Conservation (phyloP, 2,888 invertebrate species). For the Neria commutata region DNA sequence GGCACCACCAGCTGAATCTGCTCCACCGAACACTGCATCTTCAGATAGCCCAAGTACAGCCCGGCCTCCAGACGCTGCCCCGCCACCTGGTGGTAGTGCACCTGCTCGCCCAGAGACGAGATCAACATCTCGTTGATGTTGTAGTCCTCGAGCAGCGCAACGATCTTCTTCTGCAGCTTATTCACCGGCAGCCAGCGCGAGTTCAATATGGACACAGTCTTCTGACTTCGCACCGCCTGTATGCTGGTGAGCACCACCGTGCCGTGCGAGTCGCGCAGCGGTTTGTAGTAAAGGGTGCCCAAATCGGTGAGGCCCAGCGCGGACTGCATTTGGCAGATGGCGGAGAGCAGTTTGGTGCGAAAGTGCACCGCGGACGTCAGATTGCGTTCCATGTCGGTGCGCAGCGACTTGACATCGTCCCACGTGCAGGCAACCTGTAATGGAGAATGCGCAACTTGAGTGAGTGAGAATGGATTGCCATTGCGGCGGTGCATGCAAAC, state of each 20-base stretch:
- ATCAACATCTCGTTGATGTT: conserved; percentile 83
- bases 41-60: conserved; percentile 93
- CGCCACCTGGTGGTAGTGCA: conserved; percentile 72
- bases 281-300: conserved; percentile 92
- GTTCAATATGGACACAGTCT: conserved; percentile 86
- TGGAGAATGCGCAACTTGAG: conserved; percentile 7
- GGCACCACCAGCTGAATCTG: conserved; percentile 92
- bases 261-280: conserved; percentile 86
- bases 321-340: conserved; percentile 91
- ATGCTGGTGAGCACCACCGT: conserved; percentile 90
- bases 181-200: conserved; percentile 91
- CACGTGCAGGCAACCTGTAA: conserved; percentile 92
- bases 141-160: conserved; percentile 75
- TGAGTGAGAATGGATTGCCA: conserved; percentile 5
- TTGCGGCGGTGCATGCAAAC: neutral
- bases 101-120: conserved; percentile 84
- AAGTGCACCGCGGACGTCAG: conserved; percentile 90
- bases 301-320: conserved; percentile 91
- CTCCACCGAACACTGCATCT: conserved; percentile 95
- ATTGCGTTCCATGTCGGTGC: conserved; percentile 94
- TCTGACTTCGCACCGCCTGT: conserved; percentile 70
- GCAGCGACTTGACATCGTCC: conserved; percentile 91
- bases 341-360: conserved; percentile 88
- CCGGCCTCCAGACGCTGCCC: conserved; percentile 83
- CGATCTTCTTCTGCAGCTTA: conserved; percentile 80